phyloP scores from a whole-genome alignment of 2,888 invertebrate genomes.

The Acholoe squamosa region DNA sequence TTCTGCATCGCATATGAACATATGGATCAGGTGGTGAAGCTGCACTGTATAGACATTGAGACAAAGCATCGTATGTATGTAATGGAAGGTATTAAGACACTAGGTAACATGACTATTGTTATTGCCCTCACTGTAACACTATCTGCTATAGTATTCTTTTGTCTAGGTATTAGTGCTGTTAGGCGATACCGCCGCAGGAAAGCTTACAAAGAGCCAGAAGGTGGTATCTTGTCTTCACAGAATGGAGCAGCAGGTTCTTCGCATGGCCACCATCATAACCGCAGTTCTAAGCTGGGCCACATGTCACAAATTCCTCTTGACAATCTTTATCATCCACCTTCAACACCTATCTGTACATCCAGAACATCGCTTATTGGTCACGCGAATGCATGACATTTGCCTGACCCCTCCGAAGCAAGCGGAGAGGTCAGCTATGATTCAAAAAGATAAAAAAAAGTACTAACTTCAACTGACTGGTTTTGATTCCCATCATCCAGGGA shows the following conservation, averaged over 20 bases:
- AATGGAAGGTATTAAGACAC: slow-evolving; percentile 63
- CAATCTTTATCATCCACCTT: slow-evolving; percentile 82
- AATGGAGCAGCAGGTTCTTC: neutral
- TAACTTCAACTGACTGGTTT: no score
- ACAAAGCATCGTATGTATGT: slow-evolving; percentile 65
- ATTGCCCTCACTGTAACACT: slow-evolving; percentile 75
- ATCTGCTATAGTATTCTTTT: slow-evolving; percentile 77
- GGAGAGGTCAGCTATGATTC: slow-evolving; percentile 45
- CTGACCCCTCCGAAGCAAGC: slow-evolving; percentile 53
- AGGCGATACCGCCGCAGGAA: slow-evolving; percentile 80
- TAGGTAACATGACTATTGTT: slow-evolving; percentile 66
- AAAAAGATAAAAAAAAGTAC: neutral
- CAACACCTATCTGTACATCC: slow-evolving; percentile 79
- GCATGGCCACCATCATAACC: slow-evolving; percentile 73
- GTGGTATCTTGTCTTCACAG: neutral
- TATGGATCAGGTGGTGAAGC: slow-evolving; percentile 74
- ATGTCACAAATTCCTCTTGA: slow-evolving; percentile 83
- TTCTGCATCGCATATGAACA: slow-evolving; percentile 83
- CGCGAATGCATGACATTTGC: slow-evolving; percentile 59
- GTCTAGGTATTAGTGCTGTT: slow-evolving; percentile 80
- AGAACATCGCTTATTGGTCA: slow-evolving; percentile 76
- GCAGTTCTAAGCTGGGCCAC: slow-evolving; percentile 76
- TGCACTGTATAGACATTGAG: slow-evolving; percentile 76
- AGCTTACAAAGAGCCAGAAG: slow-evolving; percentile 80
- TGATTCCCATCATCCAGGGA: no score